Evolutionary conservation across 2,113 vertebrate genomes (phyloP).

Genomic region (Thomomys bottae): DNA sequence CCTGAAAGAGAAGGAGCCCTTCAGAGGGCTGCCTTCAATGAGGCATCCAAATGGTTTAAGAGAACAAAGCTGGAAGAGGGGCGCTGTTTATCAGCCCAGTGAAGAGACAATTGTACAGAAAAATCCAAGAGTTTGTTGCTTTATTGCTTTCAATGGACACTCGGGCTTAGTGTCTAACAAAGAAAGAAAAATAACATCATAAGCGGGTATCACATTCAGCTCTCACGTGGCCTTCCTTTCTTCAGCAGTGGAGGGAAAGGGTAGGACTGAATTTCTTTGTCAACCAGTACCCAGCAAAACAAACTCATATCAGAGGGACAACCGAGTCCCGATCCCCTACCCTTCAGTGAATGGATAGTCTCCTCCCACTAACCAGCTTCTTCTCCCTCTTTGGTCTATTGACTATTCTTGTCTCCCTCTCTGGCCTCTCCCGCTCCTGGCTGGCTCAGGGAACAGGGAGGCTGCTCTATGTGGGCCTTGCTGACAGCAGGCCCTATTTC

Average conservation of each 20-base stretch:
- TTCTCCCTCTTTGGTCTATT: neutral
- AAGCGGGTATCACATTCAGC: rapidly evolving
- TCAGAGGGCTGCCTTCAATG: too few relatives aligned
- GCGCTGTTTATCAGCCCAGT: neutral
- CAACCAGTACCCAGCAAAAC: neutral
- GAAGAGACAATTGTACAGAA: neutral
- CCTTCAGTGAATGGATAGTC: neutral
- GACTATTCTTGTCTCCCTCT: neutral
- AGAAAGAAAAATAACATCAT: neutral
- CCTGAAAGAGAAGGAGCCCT: neutral
- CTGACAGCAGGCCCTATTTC: neutral
- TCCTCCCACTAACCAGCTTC: neutral
- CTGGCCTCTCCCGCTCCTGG: neutral
- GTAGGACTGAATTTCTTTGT: neutral
- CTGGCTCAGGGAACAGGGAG: neutral
- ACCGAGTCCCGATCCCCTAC: neutral
- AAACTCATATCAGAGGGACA: neutral
- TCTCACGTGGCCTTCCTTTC: too few relatives aligned
- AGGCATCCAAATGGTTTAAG: too few relatives aligned
- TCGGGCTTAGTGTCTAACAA: neutral
- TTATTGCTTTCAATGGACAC: slow-evolving; percentile 6
- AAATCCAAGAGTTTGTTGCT: neutral
- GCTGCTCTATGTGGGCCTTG: neutral
- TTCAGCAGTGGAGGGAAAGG: neutral
- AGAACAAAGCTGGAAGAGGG: too few relatives aligned